Percentiles rank a stretch among this genome's conserved stretches.
Evolutionary conservation across 2,888 invertebrate species (phyloP).

Genomic region (Tetanocera ferruginea): DNA sequence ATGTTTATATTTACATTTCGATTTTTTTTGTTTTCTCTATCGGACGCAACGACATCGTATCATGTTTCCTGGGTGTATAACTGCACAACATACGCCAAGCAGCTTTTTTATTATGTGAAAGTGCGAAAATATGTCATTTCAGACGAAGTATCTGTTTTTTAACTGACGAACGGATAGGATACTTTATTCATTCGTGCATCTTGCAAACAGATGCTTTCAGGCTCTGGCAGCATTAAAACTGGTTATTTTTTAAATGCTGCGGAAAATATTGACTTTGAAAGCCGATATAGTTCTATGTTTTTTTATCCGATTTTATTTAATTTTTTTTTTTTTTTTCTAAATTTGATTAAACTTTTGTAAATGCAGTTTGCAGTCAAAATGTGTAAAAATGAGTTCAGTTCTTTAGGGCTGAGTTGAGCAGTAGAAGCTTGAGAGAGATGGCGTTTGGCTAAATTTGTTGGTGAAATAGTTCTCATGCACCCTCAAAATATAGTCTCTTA

Average conservation of each 20-base stretch:
- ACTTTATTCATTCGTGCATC: background rate
- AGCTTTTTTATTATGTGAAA: background rate
- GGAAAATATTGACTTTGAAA: conserved; percentile 34
- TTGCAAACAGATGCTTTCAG: conserved; percentile 8
- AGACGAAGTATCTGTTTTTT: conserved; percentile 22
- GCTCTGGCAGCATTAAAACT: background rate
- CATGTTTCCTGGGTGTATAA: conserved; percentile 1
- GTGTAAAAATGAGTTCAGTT: conserved; percentile 32
- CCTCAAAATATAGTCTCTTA: no score
- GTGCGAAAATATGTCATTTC: conserved; percentile 30
- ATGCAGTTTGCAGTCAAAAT: conserved; percentile 12
- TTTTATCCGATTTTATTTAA: background rate
- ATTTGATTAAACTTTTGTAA: no score
- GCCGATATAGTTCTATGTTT: conserved; percentile 18
- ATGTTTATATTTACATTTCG: conserved; percentile 19
- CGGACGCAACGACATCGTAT: background rate
- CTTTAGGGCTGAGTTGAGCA: no score
- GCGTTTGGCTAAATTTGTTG: background rate
- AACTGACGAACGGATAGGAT: background rate
- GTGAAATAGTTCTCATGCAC: background rate
- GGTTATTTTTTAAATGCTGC: conserved; percentile 8
- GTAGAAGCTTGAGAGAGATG: no score
- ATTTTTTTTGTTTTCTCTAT: background rate
- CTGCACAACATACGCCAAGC: background rate
- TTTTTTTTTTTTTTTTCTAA: conserved; percentile 32